Evolutionary conservation across 2,113 vertebrate species (phyloP).

Genomic region (Ophthalmolycus amberensis): DNA sequence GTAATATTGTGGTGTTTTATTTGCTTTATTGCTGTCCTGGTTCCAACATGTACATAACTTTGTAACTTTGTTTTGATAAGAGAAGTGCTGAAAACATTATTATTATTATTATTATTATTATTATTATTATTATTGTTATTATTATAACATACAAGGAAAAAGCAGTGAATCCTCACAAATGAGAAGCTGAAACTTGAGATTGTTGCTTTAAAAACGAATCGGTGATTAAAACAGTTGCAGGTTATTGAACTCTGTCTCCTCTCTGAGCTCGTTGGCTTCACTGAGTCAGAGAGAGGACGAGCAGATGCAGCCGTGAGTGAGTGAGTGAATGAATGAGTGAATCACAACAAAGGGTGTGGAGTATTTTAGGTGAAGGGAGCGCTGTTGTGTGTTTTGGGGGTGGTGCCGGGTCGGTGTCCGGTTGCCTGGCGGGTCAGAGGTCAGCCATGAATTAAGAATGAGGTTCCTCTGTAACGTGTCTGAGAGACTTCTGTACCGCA

Average conservation of each 20-base stretch:
- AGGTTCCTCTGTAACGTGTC: slow-evolving; percentile 9
- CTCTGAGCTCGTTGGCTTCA: neutral
- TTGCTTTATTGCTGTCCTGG: neutral
- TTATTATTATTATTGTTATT: neutral
- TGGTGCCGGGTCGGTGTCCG: slow-evolving; percentile 23
- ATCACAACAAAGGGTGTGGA: slow-evolving; percentile 18
- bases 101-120: neutral
- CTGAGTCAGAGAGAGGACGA: slow-evolving; percentile 4
- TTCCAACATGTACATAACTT: too few species aligned
- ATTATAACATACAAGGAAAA: neutral
- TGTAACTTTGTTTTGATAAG: too few species aligned
- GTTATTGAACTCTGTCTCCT: neutral
- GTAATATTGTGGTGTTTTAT: neutral
- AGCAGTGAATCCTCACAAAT: neutral
- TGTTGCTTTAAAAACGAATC: neutral
- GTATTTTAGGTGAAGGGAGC: slow-evolving; percentile 29
- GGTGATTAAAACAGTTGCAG: neutral
- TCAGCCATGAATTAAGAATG: slow-evolving; percentile 72
- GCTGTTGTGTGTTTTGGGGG: neutral
- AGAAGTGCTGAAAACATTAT: too few species aligned
- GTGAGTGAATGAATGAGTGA: slow-evolving; percentile 4
- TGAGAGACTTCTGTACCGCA: slow-evolving; percentile 16
- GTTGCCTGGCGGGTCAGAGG: slow-evolving; percentile 55
- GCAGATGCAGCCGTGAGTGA: slow-evolving; percentile 33
- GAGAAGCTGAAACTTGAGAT: neutral